Evolutionary conservation across 2,888 invertebrate genomes (phyloP).

Genomic region (Geotrupes spiniger): DNA sequence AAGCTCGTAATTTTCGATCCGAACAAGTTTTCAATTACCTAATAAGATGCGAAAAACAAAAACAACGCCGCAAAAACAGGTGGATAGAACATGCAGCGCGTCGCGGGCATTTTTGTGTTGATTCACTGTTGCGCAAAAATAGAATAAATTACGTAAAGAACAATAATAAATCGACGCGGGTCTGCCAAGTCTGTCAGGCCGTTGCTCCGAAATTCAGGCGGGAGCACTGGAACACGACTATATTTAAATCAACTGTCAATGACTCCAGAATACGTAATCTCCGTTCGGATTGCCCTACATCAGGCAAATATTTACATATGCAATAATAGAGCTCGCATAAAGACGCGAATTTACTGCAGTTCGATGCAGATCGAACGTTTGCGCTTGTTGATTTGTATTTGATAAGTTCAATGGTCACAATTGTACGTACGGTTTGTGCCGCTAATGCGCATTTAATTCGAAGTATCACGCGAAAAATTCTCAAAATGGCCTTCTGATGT

Average conservation of each 20-base stretch:
- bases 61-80: too few relatives aligned
- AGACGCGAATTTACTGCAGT: conserved; percentile 6
- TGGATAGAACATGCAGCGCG: too few relatives aligned
- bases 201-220: conserved; percentile 29
- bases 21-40: too few relatives aligned
- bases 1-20: too few relatives aligned
- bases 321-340: background rate
- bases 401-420: too few relatives aligned
- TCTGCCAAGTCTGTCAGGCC: conserved; percentile 34
- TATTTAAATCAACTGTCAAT: conserved; percentile 39
- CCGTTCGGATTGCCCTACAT: conserved; percentile 21
- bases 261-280: conserved; percentile 30
- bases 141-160: conserved; percentile 16
- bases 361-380: background rate
- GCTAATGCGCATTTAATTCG: too few relatives aligned
- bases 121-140: conserved; percentile 1
- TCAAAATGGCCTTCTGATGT: too few relatives aligned
- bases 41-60: too few relatives aligned
- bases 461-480: too few relatives aligned
- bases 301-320: conserved; percentile 12
- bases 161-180: conserved; percentile 16
- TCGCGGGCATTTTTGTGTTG: conserved; percentile 6
- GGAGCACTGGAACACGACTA: conserved; percentile 38
- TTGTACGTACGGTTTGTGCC: too few relatives aligned
- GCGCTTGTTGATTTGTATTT: too few relatives aligned